Evolutionary conservation across 2,113 vertebrate species (phyloP).

Genomic region (Ammospiza caudacuta): DNA sequence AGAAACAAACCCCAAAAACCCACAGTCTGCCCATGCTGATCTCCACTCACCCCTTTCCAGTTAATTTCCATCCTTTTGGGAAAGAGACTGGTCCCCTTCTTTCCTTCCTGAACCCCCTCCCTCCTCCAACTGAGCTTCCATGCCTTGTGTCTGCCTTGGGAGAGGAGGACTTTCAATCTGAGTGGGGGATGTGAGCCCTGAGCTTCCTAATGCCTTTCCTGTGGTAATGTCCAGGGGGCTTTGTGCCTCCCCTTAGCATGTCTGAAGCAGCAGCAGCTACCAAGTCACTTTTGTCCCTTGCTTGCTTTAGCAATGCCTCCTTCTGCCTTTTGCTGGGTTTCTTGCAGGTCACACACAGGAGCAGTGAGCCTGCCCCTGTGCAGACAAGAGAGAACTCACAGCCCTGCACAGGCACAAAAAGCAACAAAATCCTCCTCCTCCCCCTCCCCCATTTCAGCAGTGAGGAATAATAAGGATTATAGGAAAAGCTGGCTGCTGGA

Average conservation of each 20-base stretch:
- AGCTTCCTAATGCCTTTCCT: constrained; percentile 86
- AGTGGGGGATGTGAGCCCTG: constrained; percentile 65
- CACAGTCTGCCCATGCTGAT: constrained; percentile 21
- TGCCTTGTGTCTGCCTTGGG: constrained; percentile 61
- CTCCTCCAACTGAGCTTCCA: not conserved
- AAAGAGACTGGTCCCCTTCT: not conserved
- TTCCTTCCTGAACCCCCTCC: not conserved
- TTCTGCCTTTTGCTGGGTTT: not conserved
- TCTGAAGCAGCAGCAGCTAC: constrained; percentile 11
- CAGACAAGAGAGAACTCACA: not conserved
- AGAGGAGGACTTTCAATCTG: constrained; percentile 77
- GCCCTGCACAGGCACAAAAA: not conserved
- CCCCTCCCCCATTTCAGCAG: not conserved
- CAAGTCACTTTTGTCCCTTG: constrained; percentile 73
- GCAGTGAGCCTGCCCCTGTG: not conserved
- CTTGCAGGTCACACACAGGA: constrained; percentile 21
- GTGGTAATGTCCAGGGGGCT: constrained; percentile 77
- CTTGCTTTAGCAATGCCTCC: constrained; percentile 18
- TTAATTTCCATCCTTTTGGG: constrained; percentile 75
- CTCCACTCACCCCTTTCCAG: constrained; percentile 76
- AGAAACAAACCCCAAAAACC: not conserved
- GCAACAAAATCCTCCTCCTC: not conserved
- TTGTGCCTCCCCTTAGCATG: constrained; percentile 58
- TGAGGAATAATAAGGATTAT: constrained; percentile 33
- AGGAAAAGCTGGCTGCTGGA: not conserved